These are phyloP conservation scores for Sisyra terminalis DNA, from an alignment of 2,888 invertebrate species.

Conservation along the genomic window DNA sequence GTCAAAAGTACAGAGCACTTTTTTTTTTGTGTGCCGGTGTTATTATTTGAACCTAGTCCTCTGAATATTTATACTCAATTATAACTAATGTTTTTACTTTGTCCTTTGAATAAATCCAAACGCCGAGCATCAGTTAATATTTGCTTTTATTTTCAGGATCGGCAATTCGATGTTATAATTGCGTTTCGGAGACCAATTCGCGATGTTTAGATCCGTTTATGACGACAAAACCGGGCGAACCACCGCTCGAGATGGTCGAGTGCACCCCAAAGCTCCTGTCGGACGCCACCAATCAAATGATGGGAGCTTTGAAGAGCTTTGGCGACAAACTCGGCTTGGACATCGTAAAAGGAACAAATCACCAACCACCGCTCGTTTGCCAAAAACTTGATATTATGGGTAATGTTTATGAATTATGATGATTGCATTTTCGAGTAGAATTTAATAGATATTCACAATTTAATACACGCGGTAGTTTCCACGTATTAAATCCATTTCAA, in stretches of 20 bases:
- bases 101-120: no score
- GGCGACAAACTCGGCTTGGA: constrained; percentile 9
- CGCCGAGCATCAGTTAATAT: no score
- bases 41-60: no score
- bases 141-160: constrained; percentile 9
- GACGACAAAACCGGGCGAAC: constrained; percentile 6
- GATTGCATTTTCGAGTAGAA: no score
- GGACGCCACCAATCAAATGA: constrained; percentile 10
- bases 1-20: no score
- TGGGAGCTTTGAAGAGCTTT: constrained; percentile 8
- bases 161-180: constrained; percentile 13
- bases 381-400: constrained; percentile 2
- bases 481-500: no score
- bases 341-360: constrained; percentile 8
- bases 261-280: constrained; percentile 11
- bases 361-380: constrained; percentile 7
- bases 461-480: no score
- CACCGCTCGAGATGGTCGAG: constrained; percentile 12
- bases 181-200: constrained; percentile 12
- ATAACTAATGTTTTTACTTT: no score
- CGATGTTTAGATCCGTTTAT: constrained; percentile 12
- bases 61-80: no score
- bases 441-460: no score
- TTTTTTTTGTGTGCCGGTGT: no score
- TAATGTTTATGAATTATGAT: background rate